Evolutionary conservation across 2,797 vertebrate genomes (phyloP).

Genomic region (Pitangus sulphuratus): DNA sequence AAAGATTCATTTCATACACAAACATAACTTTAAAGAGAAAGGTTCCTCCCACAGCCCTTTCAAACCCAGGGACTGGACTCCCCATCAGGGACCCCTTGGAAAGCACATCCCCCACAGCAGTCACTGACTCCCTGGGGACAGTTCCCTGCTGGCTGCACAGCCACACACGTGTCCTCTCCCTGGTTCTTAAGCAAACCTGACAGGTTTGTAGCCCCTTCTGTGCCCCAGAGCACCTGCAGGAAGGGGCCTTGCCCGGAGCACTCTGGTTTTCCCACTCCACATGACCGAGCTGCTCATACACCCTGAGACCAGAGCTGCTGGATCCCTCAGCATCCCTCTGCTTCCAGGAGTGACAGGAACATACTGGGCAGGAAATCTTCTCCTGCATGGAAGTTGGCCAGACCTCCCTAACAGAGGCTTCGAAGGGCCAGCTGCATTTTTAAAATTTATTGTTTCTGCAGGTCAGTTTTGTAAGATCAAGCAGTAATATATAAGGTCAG

Average conservation of each 20-base stretch:
- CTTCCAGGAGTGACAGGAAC: background rate
- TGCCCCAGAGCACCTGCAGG: background rate
- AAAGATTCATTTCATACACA: background rate
- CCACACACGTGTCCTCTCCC: background rate
- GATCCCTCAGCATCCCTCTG: background rate
- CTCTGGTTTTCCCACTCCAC: background rate
- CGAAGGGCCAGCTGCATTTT: background rate
- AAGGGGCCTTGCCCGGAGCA: background rate
- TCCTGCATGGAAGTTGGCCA: background rate
- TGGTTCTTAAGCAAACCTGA: background rate
- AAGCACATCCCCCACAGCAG: background rate
- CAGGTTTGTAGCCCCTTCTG: background rate
- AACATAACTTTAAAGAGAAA: background rate
- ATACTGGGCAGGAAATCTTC: background rate
- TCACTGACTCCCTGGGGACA: background rate
- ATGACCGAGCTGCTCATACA: rapidly evolving
- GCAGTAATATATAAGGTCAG: background rate
- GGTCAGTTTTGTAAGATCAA: background rate
- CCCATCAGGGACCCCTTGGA: rapidly evolving
- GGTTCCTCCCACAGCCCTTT: background rate
- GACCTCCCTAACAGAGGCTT: background rate
- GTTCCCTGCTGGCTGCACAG: background rate
- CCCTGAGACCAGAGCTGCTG: background rate
- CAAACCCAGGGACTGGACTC: background rate
- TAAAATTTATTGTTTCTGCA: background rate